phyloP scores from a whole-genome alignment of 1,140 invertebrate genomes.

The Portunus trituberculatus region DNA sequence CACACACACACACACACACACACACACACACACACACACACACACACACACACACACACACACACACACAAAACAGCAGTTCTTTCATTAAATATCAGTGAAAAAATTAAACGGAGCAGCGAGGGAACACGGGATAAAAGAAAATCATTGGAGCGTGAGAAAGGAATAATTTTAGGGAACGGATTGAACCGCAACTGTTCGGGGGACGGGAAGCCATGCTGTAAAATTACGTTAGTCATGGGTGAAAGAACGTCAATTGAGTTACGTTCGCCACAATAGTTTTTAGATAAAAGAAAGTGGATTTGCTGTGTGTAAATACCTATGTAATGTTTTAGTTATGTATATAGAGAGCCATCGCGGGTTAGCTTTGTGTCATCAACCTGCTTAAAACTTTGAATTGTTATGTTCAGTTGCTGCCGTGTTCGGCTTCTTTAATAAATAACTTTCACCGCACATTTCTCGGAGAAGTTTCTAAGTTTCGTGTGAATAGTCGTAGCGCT shows the following conservation, averaged over 20 bases:
- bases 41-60: conserved; percentile 18
- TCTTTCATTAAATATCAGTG: neutral
- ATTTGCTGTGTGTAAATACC: neutral
- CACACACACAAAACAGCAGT: neutral
- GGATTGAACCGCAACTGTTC: conserved; percentile 9
- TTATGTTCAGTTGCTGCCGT: neutral
- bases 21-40: conserved; percentile 18
- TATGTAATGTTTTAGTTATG: neutral
- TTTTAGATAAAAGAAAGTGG: neutral
- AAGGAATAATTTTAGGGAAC: conserved; percentile 12
- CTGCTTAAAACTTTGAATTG: neutral
- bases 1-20: neutral
- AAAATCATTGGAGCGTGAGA: conserved; percentile 3
- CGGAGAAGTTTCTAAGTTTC: too few species aligned
- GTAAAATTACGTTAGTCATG: conserved; percentile 10
- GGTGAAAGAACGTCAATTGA: conserved; percentile 13
- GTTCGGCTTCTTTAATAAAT: neutral
- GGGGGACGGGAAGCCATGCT: neutral
- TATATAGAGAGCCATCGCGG: neutral
- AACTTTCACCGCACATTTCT: too few species aligned
- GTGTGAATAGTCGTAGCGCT: too few species aligned
- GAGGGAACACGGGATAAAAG: conserved; percentile 10
- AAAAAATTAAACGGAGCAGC: neutral
- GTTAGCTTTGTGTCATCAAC: neutral
- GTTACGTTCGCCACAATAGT: conserved; percentile 10